Base-by-base conservation (phyloP, 1,140 invertebrate species). In the Camponotus floridanus region DNA sequence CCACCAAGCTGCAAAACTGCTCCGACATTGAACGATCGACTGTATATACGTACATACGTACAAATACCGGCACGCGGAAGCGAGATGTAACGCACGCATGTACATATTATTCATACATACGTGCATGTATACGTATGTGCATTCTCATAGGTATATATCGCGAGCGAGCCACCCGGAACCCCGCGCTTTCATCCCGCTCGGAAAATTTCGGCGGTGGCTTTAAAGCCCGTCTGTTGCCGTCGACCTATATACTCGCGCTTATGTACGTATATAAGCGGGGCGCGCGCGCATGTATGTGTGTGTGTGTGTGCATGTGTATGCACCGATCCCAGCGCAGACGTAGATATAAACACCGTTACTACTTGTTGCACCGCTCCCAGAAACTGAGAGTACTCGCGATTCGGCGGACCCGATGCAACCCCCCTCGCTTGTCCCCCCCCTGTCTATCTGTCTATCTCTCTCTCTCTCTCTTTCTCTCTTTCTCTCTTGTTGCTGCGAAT, bases 311-410 rank as follows among this genome's bases (percentile, higher is more conserved):
- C 21, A 21, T 31, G 76, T 61, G 39, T 83, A 57, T 73, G 57
- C 88, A 90, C 84, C 86, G 15, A 51, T 51, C 78, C 67, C 81
- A 80, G 65, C 87, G 80, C 85, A 86, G 90, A 65, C 79, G 81
- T 81, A 89, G 87, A 87, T 92, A 89, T 91, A 91, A 93, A 92
- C 91, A 89, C 89, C 91, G 90, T 94, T 93, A 93, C 94, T 94
- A 94, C 94, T 94, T 94, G 94, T 94, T 94, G 94, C 94, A 93
- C 92, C 88, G 86, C 91, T 91, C 92, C 92, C 91, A 91, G 92
- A 92, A 92, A 91, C 90, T 87, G 80, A 61, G 73, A 90, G 88
- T 81, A 85, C 70, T 73, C 85, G 67, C 36, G 65, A 78, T 87
- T 86, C 78, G 87, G 76, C 21, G 42, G 74, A 51, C 26, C 61